These are phyloP conservation scores for Nasonia oneida DNA, from an alignment of 2,888 invertebrate genomes.

Conservation along the genomic window DNA sequence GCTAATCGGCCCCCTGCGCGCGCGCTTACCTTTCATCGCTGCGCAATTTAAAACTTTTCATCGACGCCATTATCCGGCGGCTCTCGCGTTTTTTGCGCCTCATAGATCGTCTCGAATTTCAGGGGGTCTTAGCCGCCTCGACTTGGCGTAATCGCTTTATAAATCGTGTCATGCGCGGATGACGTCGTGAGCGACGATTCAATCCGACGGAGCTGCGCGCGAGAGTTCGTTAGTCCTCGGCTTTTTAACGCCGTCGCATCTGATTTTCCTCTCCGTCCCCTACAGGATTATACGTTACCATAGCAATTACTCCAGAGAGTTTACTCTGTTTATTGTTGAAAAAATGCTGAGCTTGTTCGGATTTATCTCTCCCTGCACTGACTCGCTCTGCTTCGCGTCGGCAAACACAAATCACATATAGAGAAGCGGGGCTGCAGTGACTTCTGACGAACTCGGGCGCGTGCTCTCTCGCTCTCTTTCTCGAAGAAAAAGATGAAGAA, in stretches of 20 bases:
- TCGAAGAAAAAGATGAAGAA: not conserved
- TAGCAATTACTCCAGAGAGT: not conserved
- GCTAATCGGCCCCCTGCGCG: constrained; percentile 71
- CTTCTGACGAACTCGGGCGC: not conserved
- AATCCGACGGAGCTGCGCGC: not conserved
- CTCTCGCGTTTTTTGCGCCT: constrained; percentile 75
- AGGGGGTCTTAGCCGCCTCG: constrained; percentile 52
- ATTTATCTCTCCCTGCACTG: not conserved
- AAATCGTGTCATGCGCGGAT: constrained; percentile 55
- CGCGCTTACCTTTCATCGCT: constrained; percentile 67
- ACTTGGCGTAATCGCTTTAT: constrained; percentile 63
- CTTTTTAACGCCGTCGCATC: not conserved
- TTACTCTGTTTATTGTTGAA: not conserved
- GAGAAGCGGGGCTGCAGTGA: not conserved
- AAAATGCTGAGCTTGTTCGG: not conserved
- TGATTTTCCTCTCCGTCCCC: not conserved
- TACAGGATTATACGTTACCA: not conserved
- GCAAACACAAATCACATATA: constrained; percentile 52
- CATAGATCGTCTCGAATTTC: constrained; percentile 75
- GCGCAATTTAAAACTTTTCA: constrained; percentile 77
- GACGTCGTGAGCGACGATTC: constrained; percentile 38
- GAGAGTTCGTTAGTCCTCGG: not conserved
- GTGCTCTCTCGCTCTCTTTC: not conserved
- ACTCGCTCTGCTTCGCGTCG: not conserved
- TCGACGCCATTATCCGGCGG: constrained; percentile 68